Evolutionary conservation across 2,888 invertebrate genomes (phyloP), one percentile per base, ranked within the genome.

Genomic region (Cheilosia urbana): DNA sequence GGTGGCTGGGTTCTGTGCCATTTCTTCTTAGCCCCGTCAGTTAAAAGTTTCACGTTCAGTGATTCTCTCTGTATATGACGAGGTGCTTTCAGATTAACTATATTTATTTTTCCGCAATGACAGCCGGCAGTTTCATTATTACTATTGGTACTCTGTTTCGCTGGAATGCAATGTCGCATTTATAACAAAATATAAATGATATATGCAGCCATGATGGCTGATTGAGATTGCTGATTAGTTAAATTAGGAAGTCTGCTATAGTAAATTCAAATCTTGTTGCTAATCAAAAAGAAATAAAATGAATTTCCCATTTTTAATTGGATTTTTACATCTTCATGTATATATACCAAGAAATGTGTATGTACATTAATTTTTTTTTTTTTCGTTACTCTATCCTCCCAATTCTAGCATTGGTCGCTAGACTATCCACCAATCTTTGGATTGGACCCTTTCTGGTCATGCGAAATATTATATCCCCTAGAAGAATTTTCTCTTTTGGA

Each of bases 361-460:
- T 21, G 3, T 60, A 11, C 37, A 30, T 68, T 24, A 11, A 11
- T 63, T 63, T 53, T 15, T 42, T 15, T 47, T 40, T 11, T 51
- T 15, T 21, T 21, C 13, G 15, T 27, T 19, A 19, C 42, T 6
- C 42, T 45, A 51, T 60, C 53, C 27, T 49, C 58, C 47, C 55
- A 55, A 37, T 19, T 17, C 81, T 76, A 66, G 85, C 81, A 85
- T 85, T 85, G 85, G 85, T 81, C 63, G 85, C 62, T 58, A 66
- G 72, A 77, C 81, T 81, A 80, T 66, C 85, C 71, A 72, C 55
- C 60, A 80, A 58, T 71, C 80, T 66, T 85, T 68, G 76, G 81
- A 77, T 77, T 85, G 76, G 85, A 72, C 76, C 73, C 76, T 72
- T 80, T 77, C 81, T 85, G 85, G 81, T 85, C 85, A 85, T 85